These are phyloP conservation scores for Premnoplex brunnescens DNA, from an alignment of 2,797 vertebrate genomes.

Conservation along the genomic window DNA sequence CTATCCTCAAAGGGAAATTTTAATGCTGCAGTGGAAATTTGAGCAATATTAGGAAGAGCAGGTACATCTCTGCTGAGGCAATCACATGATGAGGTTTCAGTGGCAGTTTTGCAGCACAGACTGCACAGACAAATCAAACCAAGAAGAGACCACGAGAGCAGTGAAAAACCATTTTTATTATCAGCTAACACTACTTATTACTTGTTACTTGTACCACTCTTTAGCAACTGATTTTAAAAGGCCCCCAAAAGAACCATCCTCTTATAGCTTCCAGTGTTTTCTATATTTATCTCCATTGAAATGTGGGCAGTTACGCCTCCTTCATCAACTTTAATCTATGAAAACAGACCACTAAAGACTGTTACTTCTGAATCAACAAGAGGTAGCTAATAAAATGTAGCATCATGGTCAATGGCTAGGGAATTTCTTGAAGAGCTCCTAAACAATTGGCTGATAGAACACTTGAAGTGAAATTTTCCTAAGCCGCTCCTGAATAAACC, in stretches of 20 bases:
- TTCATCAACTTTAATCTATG: not conserved
- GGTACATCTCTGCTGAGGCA: not conserved
- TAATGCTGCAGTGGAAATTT: not conserved
- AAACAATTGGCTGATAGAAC: not conserved
- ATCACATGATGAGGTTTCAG: not conserved
- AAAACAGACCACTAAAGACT: not conserved
- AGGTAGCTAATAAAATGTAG: not conserved
- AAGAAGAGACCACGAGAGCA: not conserved
- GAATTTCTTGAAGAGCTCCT: slow-evolving; percentile 15
- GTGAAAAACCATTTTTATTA: not conserved
- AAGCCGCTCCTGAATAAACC: not conserved
- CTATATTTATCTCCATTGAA: not conserved
- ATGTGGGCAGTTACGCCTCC: not conserved
- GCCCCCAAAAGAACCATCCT: not conserved
- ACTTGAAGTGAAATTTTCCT: not conserved
- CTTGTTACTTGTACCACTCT: not conserved
- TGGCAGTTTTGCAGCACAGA: not conserved
- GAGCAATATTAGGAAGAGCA: not conserved
- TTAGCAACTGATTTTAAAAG: not conserved
- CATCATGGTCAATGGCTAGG: not conserved
- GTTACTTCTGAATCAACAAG: not conserved
- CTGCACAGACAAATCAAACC: not conserved
- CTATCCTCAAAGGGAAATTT: not conserved
- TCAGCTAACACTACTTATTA: not conserved
- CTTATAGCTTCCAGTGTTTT: not conserved